Evolutionary conservation across 2,797 vertebrate species (phyloP).

Genomic region (Betta splendens): DNA sequence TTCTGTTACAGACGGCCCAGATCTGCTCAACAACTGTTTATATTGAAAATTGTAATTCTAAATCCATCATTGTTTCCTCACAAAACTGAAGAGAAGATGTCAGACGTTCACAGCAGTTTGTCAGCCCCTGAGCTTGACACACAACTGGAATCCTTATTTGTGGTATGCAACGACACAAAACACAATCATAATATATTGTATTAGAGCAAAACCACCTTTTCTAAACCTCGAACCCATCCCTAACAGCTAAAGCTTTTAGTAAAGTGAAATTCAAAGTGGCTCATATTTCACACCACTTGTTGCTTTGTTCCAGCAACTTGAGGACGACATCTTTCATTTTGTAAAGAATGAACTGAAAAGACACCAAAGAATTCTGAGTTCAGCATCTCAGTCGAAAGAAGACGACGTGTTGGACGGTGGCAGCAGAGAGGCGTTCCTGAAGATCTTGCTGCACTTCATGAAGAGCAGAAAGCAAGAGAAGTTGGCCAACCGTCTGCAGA

Average conservation of each 20-base stretch:
- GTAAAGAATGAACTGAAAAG: conserved; percentile 31
- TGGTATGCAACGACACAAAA: not conserved
- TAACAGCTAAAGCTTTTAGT: too few relatives aligned
- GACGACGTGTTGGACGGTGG: not conserved
- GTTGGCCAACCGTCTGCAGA: conserved; percentile 39
- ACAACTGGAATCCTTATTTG: not conserved
- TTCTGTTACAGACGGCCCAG: too few relatives aligned
- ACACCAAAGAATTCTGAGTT: conserved; percentile 7
- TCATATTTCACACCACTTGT: not conserved
- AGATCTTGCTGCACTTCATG: conserved; percentile 34
- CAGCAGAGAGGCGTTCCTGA: conserved; percentile 6
- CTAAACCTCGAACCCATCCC: too few relatives aligned
- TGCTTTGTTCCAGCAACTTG: conserved; percentile 26
- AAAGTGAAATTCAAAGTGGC: too few relatives aligned
- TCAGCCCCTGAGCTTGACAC: not conserved
- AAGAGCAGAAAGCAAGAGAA: conserved; percentile 29
- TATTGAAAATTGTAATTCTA: too few relatives aligned
- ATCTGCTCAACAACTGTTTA: too few relatives aligned
- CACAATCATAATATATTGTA: too few relatives aligned
- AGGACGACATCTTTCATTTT: conserved; percentile 30
- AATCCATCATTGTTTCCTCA: not conserved
- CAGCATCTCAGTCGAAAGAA: not conserved
- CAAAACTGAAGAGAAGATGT: not conserved
- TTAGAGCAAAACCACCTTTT: not conserved
- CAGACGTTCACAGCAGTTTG: not conserved